phyloP scores from a whole-genome alignment of 1,140 invertebrate species.

The Myzus persicae region DNA sequence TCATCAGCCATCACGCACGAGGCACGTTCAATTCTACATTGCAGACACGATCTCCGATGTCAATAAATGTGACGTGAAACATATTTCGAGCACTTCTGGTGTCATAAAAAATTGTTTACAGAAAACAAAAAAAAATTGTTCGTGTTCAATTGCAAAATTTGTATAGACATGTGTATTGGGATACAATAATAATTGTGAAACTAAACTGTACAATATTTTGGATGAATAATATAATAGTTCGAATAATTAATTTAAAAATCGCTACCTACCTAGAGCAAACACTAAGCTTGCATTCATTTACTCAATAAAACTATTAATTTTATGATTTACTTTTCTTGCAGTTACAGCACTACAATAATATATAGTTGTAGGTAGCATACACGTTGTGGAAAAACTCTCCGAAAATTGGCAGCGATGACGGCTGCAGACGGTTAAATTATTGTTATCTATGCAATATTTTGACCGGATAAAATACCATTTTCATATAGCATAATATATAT shows the following conservation, averaged over 20 bases:
- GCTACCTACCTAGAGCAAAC: too few species aligned
- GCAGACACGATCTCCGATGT: not conserved
- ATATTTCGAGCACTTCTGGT: not conserved
- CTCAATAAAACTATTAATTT: too few species aligned
- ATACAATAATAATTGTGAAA: not conserved
- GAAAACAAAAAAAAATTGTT: not conserved
- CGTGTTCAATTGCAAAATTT: not conserved
- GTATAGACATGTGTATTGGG: too few species aligned
- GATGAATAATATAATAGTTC: too few species aligned
- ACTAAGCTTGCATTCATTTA: too few species aligned
- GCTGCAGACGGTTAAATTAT: not conserved
- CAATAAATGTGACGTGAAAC: not conserved
- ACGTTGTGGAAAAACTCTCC: not conserved
- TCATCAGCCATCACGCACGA: not conserved
- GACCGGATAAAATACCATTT: not conserved
- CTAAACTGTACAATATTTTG: not conserved
- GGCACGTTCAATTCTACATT: not conserved
- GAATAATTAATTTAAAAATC: too few species aligned
- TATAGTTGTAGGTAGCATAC: not conserved
- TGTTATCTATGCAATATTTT: not conserved
- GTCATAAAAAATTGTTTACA: not conserved
- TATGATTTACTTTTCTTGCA: not conserved
- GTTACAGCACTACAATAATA: not conserved
- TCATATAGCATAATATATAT: not conserved
- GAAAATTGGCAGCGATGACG: not conserved